phyloP scores from a whole-genome alignment of 2,797 vertebrate genomes.

The Pitangus sulphuratus region DNA sequence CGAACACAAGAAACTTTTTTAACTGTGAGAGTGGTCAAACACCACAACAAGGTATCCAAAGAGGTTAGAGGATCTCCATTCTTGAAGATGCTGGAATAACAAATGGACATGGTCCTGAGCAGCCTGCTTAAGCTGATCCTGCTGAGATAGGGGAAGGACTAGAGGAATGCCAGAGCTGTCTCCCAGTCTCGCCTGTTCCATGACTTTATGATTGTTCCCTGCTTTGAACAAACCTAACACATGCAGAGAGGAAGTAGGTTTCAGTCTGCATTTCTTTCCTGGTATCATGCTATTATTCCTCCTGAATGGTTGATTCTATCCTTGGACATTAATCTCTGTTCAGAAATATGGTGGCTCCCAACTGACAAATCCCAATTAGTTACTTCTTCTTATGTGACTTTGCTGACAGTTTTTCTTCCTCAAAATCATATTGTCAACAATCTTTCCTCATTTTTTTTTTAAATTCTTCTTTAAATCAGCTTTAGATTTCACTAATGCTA shows the following conservation, averaged over 20 bases:
- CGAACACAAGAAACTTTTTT: background rate
- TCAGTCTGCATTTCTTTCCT: background rate
- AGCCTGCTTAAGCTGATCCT: background rate
- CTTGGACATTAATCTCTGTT: background rate
- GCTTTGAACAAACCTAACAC: background rate
- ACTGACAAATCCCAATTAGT: background rate
- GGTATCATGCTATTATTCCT: background rate
- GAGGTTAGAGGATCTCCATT: background rate
- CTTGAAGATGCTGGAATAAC: background rate
- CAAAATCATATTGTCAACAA: background rate
- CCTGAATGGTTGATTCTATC: background rate
- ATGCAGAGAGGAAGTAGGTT: background rate
- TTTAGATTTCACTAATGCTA: background rate
- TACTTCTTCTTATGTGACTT: background rate
- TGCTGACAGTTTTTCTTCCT: background rate
- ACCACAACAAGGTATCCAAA: background rate
- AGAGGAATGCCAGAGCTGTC: background rate
- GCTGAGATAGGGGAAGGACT: rapidly evolving
- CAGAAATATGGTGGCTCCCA: rapidly evolving
- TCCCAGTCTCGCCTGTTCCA: background rate
- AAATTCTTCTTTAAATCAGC: background rate
- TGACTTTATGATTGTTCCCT: background rate
- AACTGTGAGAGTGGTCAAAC: rapidly evolving
- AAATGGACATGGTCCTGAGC: background rate
- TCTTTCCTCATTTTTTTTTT: background rate